Conservation (phyloP, 2,888 invertebrate species). For the Stenolophus ochropezus region DNA sequence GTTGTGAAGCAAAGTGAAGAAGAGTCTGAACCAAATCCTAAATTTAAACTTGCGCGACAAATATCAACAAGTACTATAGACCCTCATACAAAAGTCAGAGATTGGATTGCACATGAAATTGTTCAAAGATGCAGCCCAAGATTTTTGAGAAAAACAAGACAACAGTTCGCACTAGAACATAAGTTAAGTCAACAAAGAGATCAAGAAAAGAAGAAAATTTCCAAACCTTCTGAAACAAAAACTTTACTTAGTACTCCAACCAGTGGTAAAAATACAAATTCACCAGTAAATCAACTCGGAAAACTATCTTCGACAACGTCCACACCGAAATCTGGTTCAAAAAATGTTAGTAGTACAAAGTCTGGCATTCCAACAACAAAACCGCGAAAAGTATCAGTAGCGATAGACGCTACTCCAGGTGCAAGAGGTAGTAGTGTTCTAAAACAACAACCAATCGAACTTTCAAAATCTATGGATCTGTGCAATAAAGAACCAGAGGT, state of each 20-base stretch:
- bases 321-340: conserved; percentile 65
- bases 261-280: conserved; percentile 69
- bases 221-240: conserved; percentile 55
- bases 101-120: conserved; percentile 90
- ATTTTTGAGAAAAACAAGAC: conserved; percentile 76
- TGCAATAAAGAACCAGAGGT: conserved; percentile 66
- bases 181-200: conserved; percentile 68
- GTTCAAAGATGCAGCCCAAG: conserved; percentile 83
- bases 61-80: conserved; percentile 88
- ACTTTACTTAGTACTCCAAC: conserved; percentile 30
- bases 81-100: conserved; percentile 89
- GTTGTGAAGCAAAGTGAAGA: conserved; percentile 75
- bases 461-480: conserved; percentile 79
- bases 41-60: conserved; percentile 81
- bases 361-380: conserved; percentile 67
- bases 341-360: conserved; percentile 11
- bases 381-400: conserved; percentile 84
- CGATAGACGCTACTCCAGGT: conserved; percentile 86
- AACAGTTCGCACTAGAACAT: conserved; percentile 70
- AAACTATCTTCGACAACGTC: conserved; percentile 41
- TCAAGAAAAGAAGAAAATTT: conserved; percentile 66
- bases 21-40: conserved; percentile 74
- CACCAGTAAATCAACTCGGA: conserved; percentile 70
- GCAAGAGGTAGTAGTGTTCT: conserved; percentile 83
- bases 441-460: conserved; percentile 85